Evolutionary conservation across 2,113 vertebrate species (phyloP).

Genomic region (Vidua chalybeata): DNA sequence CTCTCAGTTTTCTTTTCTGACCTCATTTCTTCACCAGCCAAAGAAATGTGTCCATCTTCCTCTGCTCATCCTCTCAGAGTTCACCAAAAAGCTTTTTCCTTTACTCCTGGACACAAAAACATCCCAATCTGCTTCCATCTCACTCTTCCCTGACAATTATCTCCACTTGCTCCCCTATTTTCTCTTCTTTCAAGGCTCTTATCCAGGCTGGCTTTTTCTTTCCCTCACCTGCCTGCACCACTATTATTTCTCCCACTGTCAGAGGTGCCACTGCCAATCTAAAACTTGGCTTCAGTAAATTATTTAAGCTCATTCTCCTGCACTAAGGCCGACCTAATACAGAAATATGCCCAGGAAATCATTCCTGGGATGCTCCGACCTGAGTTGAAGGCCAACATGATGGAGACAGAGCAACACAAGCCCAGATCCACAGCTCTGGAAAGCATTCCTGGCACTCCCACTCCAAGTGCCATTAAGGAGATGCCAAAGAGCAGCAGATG

Average conservation of each 20-base stretch:
- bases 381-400: background rate
- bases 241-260: background rate
- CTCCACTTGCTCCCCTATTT: background rate
- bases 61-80: background rate
- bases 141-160: background rate
- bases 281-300: background rate
- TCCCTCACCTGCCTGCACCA: background rate
- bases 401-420: background rate
- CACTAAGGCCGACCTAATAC: background rate
- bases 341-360: background rate
- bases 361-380: background rate
- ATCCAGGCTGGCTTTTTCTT: background rate
- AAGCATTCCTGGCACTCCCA: background rate
- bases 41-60: background rate
- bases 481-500: background rate
- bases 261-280: background rate
- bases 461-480: background rate
- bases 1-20: background rate
- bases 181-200: background rate
- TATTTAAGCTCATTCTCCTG: background rate
- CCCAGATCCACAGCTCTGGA: background rate
- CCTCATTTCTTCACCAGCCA: background rate
- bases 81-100: background rate
- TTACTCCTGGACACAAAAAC: background rate
- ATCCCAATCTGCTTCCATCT: background rate